These are phyloP conservation scores for Carpatolechia fugitivella DNA, from an alignment of 2,888 invertebrate genomes.

Conservation along the genomic window DNA sequence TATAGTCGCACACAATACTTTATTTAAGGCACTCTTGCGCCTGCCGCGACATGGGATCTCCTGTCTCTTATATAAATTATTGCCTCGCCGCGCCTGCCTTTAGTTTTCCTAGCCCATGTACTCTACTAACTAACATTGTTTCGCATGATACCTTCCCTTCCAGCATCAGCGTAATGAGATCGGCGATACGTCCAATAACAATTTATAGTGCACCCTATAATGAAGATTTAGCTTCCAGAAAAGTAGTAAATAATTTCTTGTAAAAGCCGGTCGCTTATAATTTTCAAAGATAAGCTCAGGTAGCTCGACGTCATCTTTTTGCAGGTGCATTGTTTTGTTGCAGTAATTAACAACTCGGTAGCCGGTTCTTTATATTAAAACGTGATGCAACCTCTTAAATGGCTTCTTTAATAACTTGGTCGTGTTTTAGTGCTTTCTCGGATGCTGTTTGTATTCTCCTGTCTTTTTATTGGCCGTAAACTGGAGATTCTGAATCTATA, in stretches of 20 bases:
- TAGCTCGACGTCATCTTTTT: constrained; percentile 49
- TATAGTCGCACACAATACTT: constrained; percentile 49
- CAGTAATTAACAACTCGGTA: constrained; percentile 28
- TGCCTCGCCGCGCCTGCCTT: constrained; percentile 40
- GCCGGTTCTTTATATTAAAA: constrained; percentile 17
- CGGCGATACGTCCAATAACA: constrained; percentile 52
- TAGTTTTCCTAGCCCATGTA: constrained; percentile 20
- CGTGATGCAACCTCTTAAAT: constrained; percentile 18
- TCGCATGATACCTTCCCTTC: constrained; percentile 12
- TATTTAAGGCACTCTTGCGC: constrained; percentile 40
- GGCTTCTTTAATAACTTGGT: constrained; percentile 11
- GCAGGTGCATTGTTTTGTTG: constrained; percentile 27
- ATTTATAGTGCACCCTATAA: constrained; percentile 60
- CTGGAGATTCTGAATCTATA: neutral
- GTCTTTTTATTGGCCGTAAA: constrained; percentile 1
- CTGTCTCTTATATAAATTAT: constrained; percentile 61
- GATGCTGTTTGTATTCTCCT: neutral
- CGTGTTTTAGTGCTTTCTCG: constrained; percentile 6
- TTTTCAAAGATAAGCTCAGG: constrained; percentile 59
- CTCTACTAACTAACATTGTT: constrained; percentile 13
- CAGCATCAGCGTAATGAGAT: constrained; percentile 52
- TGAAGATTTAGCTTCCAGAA: constrained; percentile 68
- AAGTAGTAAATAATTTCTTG: constrained; percentile 33
- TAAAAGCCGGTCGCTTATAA: constrained; percentile 56
- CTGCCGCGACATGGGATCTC: constrained; percentile 52